phyloP scores from a whole-genome alignment of 2,797 vertebrate genomes.

The Macroramphosus scolopax region DNA sequence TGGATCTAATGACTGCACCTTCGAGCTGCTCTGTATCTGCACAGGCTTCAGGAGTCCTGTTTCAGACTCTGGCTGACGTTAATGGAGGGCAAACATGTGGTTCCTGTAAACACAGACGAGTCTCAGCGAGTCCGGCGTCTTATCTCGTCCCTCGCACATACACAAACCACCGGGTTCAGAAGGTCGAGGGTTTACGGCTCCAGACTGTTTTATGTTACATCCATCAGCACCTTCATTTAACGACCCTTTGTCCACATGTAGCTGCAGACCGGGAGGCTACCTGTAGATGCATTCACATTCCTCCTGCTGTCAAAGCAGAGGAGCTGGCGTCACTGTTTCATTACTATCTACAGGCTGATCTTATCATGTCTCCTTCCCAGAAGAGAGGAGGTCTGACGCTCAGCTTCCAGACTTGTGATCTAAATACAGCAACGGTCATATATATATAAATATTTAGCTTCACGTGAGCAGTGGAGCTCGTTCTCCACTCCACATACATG shows the following conservation, averaged over 20 bases:
- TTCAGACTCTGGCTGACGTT: neutral
- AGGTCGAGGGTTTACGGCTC: constrained; percentile 14
- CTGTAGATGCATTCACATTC: constrained; percentile 1
- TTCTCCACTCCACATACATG: too few species aligned
- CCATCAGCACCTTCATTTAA: constrained; percentile 10
- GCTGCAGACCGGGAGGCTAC: neutral
- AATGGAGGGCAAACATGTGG: neutral
- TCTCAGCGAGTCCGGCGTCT: neutral
- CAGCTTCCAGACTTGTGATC: too few species aligned
- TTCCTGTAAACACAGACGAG: constrained; percentile 4
- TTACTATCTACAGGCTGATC: too few species aligned
- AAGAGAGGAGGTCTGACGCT: too few species aligned
- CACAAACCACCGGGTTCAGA: constrained; percentile 1
- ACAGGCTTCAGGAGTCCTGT: constrained; percentile 5
- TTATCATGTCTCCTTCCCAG: too few species aligned
- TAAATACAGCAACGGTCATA: too few species aligned
- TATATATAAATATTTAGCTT: too few species aligned
- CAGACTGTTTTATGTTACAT: neutral
- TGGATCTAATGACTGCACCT: too few species aligned
- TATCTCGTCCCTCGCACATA: neutral
- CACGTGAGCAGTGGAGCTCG: too few species aligned
- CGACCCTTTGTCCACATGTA: neutral
- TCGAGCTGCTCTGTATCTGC: neutral
- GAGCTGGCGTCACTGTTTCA: too few species aligned
- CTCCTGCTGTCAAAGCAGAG: neutral